Percentiles rank a stretch among this genome's conserved stretches.
These are phyloP conservation scores for Budorcas taxicolor DNA, from an alignment of 2,113 vertebrate species.

Conservation along the genomic window DNA sequence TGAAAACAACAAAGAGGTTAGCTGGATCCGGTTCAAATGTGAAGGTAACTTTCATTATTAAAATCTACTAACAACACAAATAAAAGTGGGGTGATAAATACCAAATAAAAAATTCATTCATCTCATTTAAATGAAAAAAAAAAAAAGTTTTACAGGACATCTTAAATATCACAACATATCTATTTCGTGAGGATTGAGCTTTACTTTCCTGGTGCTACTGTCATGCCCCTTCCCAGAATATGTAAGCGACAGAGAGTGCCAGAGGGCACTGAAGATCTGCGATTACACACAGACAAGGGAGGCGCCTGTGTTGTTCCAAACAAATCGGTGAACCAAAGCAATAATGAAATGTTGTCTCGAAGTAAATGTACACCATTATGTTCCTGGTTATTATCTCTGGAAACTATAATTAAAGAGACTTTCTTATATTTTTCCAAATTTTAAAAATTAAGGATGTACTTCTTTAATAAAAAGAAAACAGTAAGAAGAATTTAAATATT, in stretches of 20 bases:
- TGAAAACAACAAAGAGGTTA: constrained; percentile 70
- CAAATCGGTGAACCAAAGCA: neutral
- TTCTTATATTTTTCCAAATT: neutral
- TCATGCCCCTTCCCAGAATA: neutral
- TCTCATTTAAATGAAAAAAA: neutral
- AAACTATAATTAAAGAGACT: neutral
- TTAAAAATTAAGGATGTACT: neutral
- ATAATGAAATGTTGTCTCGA: neutral
- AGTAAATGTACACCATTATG: neutral
- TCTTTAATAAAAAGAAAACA: neutral
- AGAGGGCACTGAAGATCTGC: neutral
- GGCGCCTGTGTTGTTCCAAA: neutral
- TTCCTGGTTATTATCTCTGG: neutral
- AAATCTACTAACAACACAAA: neutral
- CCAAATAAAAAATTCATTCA: neutral
- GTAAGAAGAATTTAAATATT: neutral
- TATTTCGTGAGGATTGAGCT: neutral
- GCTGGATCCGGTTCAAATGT: neutral
- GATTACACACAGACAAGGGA: neutral
- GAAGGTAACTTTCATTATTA: neutral
- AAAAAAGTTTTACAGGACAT: neutral
- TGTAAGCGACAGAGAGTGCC: neutral
- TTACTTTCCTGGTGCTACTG: neutral
- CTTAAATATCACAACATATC: neutral
- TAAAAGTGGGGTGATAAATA: neutral